Percentiles rank a stretch among this genome's conserved stretches.
phyloP scores from a whole-genome alignment of 1,140 invertebrate species.

The Bombus haemorrhoidalis region DNA sequence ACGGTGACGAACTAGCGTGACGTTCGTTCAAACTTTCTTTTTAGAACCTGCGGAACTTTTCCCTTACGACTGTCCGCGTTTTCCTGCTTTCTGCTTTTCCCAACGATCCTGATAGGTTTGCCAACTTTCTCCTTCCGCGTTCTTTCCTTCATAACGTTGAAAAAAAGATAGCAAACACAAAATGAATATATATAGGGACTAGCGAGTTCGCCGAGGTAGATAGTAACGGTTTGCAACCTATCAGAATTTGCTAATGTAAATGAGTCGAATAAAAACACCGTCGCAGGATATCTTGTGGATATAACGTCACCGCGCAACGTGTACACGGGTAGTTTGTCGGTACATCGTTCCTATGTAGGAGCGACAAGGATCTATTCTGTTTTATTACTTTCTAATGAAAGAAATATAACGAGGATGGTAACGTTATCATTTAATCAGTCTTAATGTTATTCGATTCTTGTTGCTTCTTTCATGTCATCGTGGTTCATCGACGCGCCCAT shows the following conservation, averaged over 20 bases:
- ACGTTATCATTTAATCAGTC: background rate
- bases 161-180: background rate
- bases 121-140: background rate
- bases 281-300: constrained; percentile 23
- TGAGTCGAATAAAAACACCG: background rate
- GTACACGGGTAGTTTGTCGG: constrained; percentile 56
- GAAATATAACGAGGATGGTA: too few species aligned
- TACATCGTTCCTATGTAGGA: constrained; percentile 47
- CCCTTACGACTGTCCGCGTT: background rate
- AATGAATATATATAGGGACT: background rate
- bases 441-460: background rate
- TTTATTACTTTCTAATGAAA: too few species aligned
- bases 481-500: constrained; percentile 7
- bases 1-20: constrained; percentile 17
- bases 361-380: constrained; percentile 46
- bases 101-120: too few species aligned
- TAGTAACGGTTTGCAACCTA: too few species aligned
- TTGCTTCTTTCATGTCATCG: constrained; percentile 4
- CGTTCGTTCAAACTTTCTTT: background rate
- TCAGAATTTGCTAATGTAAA: background rate
- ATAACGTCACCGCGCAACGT: constrained; percentile 58
- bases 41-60: background rate
- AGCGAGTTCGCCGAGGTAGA: too few species aligned
- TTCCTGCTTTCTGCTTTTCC: background rate
- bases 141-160: background rate